Percentiles rank a stretch among this genome's conserved stretches.
These are phyloP conservation scores for Etheostoma spectabile DNA, from an alignment of 2,113 vertebrate genomes.

Conservation along the genomic window DNA sequence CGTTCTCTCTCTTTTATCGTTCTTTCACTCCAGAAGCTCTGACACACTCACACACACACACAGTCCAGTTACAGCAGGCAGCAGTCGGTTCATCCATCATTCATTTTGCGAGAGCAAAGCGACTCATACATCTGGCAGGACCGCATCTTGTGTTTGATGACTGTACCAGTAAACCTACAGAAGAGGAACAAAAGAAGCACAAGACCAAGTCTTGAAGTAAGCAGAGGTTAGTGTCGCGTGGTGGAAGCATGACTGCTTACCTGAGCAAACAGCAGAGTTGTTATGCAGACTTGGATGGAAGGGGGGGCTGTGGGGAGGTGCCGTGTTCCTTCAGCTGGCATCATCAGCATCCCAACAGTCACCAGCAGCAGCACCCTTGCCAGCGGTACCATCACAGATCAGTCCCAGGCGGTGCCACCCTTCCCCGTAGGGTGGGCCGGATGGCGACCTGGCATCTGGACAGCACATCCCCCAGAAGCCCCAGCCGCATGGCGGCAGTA, in stretches of 20 bases:
- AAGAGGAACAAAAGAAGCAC: conserved; percentile 32
- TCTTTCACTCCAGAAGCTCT: conserved; percentile 51
- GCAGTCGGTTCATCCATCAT: conserved; percentile 52
- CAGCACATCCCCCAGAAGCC: conserved; percentile 81
- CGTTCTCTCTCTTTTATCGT: conserved; percentile 44
- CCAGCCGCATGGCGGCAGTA: conserved; percentile 66
- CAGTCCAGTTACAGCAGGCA: conserved; percentile 49
- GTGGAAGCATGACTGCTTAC: conserved; percentile 86
- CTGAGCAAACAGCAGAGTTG: conserved; percentile 87
- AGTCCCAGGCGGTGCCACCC: conserved; percentile 52
- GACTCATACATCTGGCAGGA: conserved; percentile 53
- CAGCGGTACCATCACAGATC: conserved; percentile 70
- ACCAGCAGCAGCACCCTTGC: conserved; percentile 42
- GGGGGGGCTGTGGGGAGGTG: conserved; percentile 70
- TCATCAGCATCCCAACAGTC: conserved; percentile 63
- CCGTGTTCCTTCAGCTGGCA: conserved; percentile 82
- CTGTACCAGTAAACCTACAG: conserved; percentile 26
- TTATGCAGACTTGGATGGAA: conserved; percentile 79
- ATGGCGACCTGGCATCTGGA: conserved; percentile 81
- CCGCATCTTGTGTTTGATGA: conserved; percentile 41
- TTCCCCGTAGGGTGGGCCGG: conserved; percentile 73
- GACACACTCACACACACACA: conserved; percentile 28
- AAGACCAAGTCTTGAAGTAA: conserved; percentile 25
- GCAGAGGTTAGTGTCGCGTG: conserved; percentile 21
- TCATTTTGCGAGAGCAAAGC: conserved; percentile 37